Evolutionary conservation across 64 coral and sea anemone species (phyloP), one percentile per base, ranked within the genome.

Genomic region (Porites australiensis): DNA sequence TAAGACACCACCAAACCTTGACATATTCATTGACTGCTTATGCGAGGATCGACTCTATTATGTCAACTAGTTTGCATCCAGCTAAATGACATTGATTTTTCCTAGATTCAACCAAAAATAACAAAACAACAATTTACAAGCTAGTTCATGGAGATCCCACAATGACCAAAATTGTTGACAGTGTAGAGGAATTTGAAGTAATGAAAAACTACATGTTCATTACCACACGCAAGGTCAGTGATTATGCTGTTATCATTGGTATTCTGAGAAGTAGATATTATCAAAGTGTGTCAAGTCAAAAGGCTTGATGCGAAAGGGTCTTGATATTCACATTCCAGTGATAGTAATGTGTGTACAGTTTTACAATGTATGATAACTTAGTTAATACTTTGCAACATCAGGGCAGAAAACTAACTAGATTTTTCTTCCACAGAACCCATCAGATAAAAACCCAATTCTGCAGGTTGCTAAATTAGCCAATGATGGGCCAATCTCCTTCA

Each of bases 151-250:
- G 20, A 0, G 2, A 0, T 65, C 82, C 7, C 15, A 18, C 0
- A 63, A 49, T 60, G 6, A 51, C 46, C 44, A 8, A 2, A 68
- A 44, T 78, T 48, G 57, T 64, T 64, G 22, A 44, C 13, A 10
- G 87, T 49, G 48, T 93, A 45, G 91, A 93, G 13, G 91, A 93
- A 59, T 87, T 93, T 87, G 91, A 93, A 79, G 48, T 93, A 13
- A 93, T 93, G 91, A 77, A 93, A 55, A 93, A 93, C 16, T 93
- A 93, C 37, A 77, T 77, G 82, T 93, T 93, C 54, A 64, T 74
- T 6, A 92, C 83, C 16, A 64, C 52, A 14, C 47, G 46, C 19
- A 21, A 1, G 50, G 89, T 91, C 12, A 83, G 58, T 57, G 15
- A 44, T 16, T 58, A 44, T 57, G 4, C 6, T 15, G 44, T 80